phyloP scores from a whole-genome alignment of 1,140 invertebrate species.

The Marisa cornuarietis region DNA sequence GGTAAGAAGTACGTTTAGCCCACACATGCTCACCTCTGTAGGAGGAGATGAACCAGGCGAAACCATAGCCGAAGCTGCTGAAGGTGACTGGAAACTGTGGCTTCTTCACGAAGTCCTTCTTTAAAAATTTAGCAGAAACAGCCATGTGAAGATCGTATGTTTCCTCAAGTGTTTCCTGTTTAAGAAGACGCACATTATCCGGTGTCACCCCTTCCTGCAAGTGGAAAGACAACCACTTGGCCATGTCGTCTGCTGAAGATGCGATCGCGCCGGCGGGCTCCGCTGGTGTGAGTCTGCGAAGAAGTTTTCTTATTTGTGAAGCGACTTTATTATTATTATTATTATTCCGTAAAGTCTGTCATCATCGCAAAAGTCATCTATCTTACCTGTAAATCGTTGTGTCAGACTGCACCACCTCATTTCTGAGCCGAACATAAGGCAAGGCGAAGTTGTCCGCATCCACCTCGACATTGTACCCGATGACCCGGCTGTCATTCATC shows the following conservation, averaged over 20 bases:
- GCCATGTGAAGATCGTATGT: slow-evolving; percentile 4
- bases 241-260: slow-evolving; percentile 17
- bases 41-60: slow-evolving; percentile 21
- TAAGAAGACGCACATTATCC: background rate
- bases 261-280: slow-evolving; percentile 31
- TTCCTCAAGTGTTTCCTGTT: background rate
- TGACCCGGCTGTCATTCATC: slow-evolving; percentile 5
- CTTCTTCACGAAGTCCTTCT: background rate
- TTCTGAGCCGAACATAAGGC: slow-evolving; percentile 2
- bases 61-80: slow-evolving; percentile 21
- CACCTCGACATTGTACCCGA: background rate
- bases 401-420: background rate
- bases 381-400: background rate
- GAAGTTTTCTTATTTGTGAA: background rate
- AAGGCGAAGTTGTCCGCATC: background rate
- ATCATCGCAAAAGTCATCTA: too few relatives aligned
- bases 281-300: slow-evolving; percentile 21
- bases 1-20: too few relatives aligned
- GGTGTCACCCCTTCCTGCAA: slow-evolving; percentile 18
- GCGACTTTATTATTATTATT: too few relatives aligned
- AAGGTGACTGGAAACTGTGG: slow-evolving; percentile 22
- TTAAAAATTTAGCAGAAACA: too few relatives aligned
- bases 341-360: too few relatives aligned
- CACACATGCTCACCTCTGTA: slow-evolving; percentile 26
- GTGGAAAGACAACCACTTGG: slow-evolving; percentile 29